A percentile compares a stretch with the other conserved stretches of the same genome.
Evolutionary conservation across 2,888 invertebrate genomes (phyloP).

Genomic region (Dasysyrphus albostriatus): DNA sequence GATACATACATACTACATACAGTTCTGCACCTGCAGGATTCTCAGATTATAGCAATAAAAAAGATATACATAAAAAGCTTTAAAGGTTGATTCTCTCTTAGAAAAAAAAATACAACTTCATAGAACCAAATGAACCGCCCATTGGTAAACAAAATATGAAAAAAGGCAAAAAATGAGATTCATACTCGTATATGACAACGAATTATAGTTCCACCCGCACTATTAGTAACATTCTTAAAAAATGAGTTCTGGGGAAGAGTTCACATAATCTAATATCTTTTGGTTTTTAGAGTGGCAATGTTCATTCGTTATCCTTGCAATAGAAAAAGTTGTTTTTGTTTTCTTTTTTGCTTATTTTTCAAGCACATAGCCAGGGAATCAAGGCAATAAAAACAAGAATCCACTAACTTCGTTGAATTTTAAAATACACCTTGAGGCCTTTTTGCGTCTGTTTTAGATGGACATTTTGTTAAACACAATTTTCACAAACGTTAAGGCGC

Average conservation of each 20-base stretch:
- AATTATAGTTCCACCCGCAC: conserved; percentile 28
- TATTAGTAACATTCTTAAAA: conserved; percentile 8
- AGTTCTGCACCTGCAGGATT: conserved; percentile 13
- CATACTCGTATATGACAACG: conserved; percentile 16
- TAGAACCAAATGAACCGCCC: background rate
- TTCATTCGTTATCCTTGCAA: conserved; percentile 49
- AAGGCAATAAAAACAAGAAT: conserved; percentile 7
- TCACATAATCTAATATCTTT: conserved; percentile 68
- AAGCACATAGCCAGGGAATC: conserved; percentile 12
- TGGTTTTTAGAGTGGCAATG: conserved; percentile 49
- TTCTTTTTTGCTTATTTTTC: conserved; percentile 16
- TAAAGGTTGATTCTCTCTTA: background rate
- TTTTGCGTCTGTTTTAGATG: conserved; percentile 59
- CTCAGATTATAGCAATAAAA: background rate
- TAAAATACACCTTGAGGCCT: conserved; percentile 66
- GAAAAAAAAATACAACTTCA: background rate
- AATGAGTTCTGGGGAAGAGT: background rate
- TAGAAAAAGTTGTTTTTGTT: conserved; percentile 26
- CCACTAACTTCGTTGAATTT: conserved; percentile 66
- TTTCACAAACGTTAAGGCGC: conserved; percentile 23
- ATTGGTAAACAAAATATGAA: background rate
- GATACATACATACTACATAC: background rate
- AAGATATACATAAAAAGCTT: background rate
- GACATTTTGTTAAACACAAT: conserved; percentile 69
- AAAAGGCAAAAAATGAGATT: background rate